Base-by-base conservation (phyloP, 2,888 invertebrate genomes). In the Eurytoma californica region DNA sequence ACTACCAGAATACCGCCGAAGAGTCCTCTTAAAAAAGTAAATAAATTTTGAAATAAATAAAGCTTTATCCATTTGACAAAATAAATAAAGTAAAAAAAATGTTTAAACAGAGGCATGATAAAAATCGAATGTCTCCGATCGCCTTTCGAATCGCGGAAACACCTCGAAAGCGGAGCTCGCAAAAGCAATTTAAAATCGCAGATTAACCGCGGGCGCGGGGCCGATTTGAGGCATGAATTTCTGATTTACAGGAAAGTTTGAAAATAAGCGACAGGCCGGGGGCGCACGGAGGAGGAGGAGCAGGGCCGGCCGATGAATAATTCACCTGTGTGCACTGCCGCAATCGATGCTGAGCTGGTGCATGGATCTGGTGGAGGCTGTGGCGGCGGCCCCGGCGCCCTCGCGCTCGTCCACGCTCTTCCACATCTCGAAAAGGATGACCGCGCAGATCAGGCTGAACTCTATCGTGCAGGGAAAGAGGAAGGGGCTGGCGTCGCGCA, bases 391-490 rank as follows among this genome's bases (percentile, higher is more conserved):
- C 81, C 0, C 39, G 47, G 39, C 55, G 5, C 14, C 47, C 47
- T 61, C 55, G 3, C 63, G 69, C 75, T 92, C 92, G 88, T 93
- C 92, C 72, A 95, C 94, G 89, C 96, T 95, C 91, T 96, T 96
- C 96, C 97, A 97, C 94, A 97, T 96, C 90, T 97, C 95, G 88
- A 95, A 97, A 76, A 89, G 86, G 81, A 88, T 86, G 49, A 97
- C 97, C 30, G 97, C 97, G 86, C 96, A 97, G 82, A 97, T 96
- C 70, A 97, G 92, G 58, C 96, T 96, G 91, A 97, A 97, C 90
- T 97, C 97, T 85, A 97, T 96, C 67, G 95, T 95, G 87, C 97
- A 97, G 0, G 97, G 97, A 87, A 96, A 97, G 77, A 97, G 92
- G 88, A 97, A 97, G 0, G 96, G 96, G 81, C 95, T 94, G n/a